A percentile compares a stretch with the other conserved stretches of the same genome.
These are phyloP conservation scores for Palythoa grandis DNA, from an alignment of 92 coral and sea anemone genomes.

Conservation along the genomic window DNA sequence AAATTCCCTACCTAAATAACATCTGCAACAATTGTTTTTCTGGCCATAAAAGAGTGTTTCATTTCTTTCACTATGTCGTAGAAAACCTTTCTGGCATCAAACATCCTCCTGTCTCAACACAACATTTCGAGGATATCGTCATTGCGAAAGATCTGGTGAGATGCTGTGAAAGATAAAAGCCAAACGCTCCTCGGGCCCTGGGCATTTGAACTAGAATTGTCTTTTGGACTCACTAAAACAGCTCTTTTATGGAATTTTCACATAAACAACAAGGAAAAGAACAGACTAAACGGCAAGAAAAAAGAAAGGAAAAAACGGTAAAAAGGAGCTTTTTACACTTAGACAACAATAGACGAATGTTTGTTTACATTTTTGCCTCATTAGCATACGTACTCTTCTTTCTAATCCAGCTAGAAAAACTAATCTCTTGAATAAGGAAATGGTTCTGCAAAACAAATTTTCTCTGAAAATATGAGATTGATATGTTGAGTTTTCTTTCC, in stretches of 20 bases:
- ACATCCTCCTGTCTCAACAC: constrained; percentile 18
- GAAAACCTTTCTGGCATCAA: constrained; percentile 26
- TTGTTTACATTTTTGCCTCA: too few species aligned
- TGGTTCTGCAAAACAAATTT: too few species aligned
- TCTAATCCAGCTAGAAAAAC: too few species aligned
- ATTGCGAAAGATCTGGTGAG: constrained; percentile 23
- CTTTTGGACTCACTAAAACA: background rate
- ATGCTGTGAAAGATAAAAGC: background rate
- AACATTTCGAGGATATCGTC: constrained; percentile 41
- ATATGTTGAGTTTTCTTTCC: too few species aligned
- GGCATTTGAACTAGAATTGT: background rate
- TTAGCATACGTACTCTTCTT: too few species aligned
- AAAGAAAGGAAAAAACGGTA: too few species aligned
- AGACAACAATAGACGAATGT: too few species aligned
- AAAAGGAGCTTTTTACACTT: too few species aligned
- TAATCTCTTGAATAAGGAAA: too few species aligned
- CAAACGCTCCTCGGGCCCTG: constrained; percentile 13
- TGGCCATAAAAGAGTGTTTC: background rate
- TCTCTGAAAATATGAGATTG: too few species aligned
- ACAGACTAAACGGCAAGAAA: too few species aligned
- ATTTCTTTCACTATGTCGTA: background rate
- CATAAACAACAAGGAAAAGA: too few species aligned
- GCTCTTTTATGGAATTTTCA: background rate
- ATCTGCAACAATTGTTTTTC: background rate
- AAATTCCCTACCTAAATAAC: background rate